A percentile compares a stretch with the other conserved stretches of the same genome.
These are phyloP conservation scores for Pristionchus exspectatus DNA, from an alignment of 2,888 invertebrate species.

Conservation along the genomic window DNA sequence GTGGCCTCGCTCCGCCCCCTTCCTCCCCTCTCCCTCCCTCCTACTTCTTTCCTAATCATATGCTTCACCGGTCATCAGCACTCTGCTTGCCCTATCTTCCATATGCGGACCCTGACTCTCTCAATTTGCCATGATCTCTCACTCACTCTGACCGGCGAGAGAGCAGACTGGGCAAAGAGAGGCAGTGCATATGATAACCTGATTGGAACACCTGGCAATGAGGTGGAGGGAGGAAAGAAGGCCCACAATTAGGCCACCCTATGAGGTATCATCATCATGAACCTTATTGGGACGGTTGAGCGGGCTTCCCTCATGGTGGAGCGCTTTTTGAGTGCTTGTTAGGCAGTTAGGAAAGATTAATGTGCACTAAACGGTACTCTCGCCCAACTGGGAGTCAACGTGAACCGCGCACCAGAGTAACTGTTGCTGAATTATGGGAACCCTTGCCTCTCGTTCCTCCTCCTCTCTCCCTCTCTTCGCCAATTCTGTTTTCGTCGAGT, in stretches of 20 bases:
- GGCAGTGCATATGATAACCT: conserved; percentile 5
- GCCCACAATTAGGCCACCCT: conserved; percentile 17
- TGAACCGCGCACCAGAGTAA: neutral
- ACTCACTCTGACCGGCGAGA: no score
- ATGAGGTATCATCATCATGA: neutral
- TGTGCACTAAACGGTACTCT: no score
- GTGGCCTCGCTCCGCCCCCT: neutral
- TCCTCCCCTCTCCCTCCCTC: neutral
- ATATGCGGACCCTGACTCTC: neutral
- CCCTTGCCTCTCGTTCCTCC: neutral
- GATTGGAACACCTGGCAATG: conserved; percentile 41
- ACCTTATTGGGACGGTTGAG: neutral
- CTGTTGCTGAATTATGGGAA: neutral
- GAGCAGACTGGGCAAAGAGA: neutral
- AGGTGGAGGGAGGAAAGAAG: neutral
- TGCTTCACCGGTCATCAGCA: conserved; percentile 36
- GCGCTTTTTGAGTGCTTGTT: no score
- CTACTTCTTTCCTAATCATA: conserved; percentile 11
- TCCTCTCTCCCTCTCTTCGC: neutral
- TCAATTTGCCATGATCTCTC: no score
- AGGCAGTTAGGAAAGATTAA: no score
- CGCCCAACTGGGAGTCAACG: no score
- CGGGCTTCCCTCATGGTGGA: no score
- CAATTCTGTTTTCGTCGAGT: conserved; percentile 6
- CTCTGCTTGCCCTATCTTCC: conserved; percentile 4